Base-by-base conservation (phyloP, 2,797 vertebrate genomes). In the Adrianichthys oophorus region DNA sequence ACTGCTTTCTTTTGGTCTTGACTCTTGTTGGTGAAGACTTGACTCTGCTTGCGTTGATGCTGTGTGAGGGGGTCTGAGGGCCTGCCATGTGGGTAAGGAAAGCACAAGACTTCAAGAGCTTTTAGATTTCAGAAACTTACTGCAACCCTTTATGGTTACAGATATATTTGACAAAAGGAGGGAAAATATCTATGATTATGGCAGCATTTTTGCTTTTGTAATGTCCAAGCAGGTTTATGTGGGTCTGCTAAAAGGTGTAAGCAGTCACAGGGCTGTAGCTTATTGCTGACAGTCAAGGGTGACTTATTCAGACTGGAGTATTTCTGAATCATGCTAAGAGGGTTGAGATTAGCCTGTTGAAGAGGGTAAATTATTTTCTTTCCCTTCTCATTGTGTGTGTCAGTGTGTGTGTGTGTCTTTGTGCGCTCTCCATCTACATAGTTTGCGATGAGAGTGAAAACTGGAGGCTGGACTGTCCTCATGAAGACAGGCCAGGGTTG, bases 231-330 rank as follows among this genome's bases (percentile, higher is more conserved):
- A 43, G 56, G 18, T 56, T 63, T 16, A 18, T 19, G 63, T 63
- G 75, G 55, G 71, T 70, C 47, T 76, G 62, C 74, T 70, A 70
- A 72, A 78, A 59, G 77, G 64, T 56, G 79, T 60, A 71, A 68
- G 61, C 61, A 65, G 52, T 40, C 15, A 15, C 64, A 65, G 65
- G 51, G 46, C 78, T 51, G 52, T 45, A 52, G 67, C 61, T 73
- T 71, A 78, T 67, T 79, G 68, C 60, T 64, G 65, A 78, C 74
- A 77, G 65, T 63, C 70, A 47, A 69, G 57, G 63, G 73, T 83
- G 61, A 88, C 88, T 89, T 64, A 88, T 87, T 88, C 72, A 86
- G 77, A 68, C 50, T 67, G 67, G 65, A 70, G 76, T 83, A 68
- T 76, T 82, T 82, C 71, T 82, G 74, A 85, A 82, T 82, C 71